phyloP scores from a whole-genome alignment of 2,888 invertebrate genomes.

The Coenonympha arcania region DNA sequence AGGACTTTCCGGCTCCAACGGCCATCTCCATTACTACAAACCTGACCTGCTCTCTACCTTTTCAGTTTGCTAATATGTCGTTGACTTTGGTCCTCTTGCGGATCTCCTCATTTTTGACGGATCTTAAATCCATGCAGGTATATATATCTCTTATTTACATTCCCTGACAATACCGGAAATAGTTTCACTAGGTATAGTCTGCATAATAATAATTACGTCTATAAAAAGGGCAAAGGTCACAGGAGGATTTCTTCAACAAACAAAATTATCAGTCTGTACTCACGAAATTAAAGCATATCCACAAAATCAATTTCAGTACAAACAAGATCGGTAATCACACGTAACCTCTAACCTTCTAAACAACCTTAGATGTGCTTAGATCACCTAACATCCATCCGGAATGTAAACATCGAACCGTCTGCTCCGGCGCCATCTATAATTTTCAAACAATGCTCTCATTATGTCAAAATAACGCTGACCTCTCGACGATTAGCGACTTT shows the following conservation, averaged over 20 bases:
- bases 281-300: conserved; percentile 25
- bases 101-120: too few relatives aligned
- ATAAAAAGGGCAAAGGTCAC: not conserved
- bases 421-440: conserved; percentile 73
- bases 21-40: too few relatives aligned
- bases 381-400: conserved; percentile 58
- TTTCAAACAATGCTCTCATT: conserved; percentile 65
- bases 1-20: too few relatives aligned
- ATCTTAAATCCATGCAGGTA: too few relatives aligned
- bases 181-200: too few relatives aligned
- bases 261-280: conserved; percentile 15
- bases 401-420: conserved; percentile 71
- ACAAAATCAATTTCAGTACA: conserved; percentile 57
- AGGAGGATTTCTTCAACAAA: not conserved
- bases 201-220: too few relatives aligned
- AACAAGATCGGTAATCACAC: conserved; percentile 66
- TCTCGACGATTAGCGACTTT: conserved; percentile 13
- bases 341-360: conserved; percentile 64
- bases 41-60: too few relatives aligned
- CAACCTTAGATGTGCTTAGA: conserved; percentile 55
- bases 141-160: too few relatives aligned
- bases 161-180: too few relatives aligned
- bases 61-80: too few relatives aligned
- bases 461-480: conserved; percentile 46
- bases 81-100: too few relatives aligned